These are phyloP conservation scores for Stenurella melanura DNA, from an alignment of 2,888 invertebrate genomes.

Conservation along the genomic window DNA sequence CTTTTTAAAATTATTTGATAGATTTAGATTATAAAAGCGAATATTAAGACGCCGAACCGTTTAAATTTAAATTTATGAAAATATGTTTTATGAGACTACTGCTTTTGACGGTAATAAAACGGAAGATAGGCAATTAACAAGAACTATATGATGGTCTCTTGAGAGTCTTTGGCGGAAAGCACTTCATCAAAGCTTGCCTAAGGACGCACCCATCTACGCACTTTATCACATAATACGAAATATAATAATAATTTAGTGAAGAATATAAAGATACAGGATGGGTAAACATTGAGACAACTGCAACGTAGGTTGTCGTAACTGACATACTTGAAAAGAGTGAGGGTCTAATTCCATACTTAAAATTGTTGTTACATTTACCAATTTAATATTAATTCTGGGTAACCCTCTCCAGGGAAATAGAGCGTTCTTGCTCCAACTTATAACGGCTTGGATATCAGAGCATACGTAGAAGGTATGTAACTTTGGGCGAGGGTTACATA, in stretches of 20 bases:
- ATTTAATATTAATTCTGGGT: too few relatives aligned
- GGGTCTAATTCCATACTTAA: too few relatives aligned
- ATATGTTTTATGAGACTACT: not conserved
- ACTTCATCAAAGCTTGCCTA: not conserved
- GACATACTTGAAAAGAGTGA: too few relatives aligned
- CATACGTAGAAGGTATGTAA: too few relatives aligned
- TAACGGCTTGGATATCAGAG: too few relatives aligned
- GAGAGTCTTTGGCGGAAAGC: not conserved
- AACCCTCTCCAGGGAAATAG: too few relatives aligned
- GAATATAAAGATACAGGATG: not conserved
- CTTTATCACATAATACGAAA: constrained; percentile 2
- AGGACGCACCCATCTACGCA: not conserved
- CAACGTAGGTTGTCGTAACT: too few relatives aligned
- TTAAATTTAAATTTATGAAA: not conserved
- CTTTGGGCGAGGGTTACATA: too few relatives aligned
- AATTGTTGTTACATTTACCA: too few relatives aligned
- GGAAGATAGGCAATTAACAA: constrained; percentile 4
- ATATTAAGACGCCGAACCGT: not conserved
- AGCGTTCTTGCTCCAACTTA: too few relatives aligned
- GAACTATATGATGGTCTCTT: constrained; percentile 7
- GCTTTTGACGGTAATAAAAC: not conserved
- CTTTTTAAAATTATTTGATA: not conserved
- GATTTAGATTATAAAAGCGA: not conserved
- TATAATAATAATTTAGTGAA: not conserved
- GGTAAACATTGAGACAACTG: not conserved